These are phyloP conservation scores for Ecliptopera silaceata DNA, from an alignment of 2,888 invertebrate species.

Conservation along the genomic window DNA sequence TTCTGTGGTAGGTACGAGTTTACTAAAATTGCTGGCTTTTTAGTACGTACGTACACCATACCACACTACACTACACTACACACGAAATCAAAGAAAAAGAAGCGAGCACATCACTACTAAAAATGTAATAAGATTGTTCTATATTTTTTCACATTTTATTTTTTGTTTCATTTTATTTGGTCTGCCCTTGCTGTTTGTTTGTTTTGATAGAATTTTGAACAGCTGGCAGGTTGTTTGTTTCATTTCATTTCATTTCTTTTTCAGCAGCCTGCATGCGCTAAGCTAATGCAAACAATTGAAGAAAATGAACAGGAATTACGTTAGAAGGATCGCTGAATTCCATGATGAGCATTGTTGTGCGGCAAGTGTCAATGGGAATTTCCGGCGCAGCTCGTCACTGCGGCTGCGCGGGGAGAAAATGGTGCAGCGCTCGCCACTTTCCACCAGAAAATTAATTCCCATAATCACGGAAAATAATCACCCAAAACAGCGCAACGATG, in stretches of 20 bases:
- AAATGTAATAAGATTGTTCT: no score
- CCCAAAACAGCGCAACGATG: constrained; percentile 75
- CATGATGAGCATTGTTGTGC: constrained; percentile 79
- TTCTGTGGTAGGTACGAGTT: no score
- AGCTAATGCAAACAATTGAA: constrained; percentile 71
- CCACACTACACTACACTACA: no score
- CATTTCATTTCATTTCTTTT: constrained; percentile 46
- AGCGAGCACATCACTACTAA: no score
- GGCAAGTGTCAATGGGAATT: constrained; percentile 78
- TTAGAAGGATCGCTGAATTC: constrained; percentile 69
- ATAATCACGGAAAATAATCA: constrained; percentile 85
- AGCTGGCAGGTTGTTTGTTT: constrained; percentile 45
- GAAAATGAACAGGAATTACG: constrained; percentile 76
- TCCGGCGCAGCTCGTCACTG: constrained; percentile 86
- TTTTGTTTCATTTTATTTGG: no score
- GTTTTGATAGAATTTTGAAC: constrained; percentile 39
- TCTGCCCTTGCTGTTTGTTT: neutral
- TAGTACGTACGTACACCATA: no score
- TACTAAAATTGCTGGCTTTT: no score
- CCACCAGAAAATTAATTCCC: constrained; percentile 80
- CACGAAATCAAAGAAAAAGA: no score
- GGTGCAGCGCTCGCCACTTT: constrained; percentile 80
- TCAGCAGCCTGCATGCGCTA: constrained; percentile 65
- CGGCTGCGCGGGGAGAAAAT: constrained; percentile 86
- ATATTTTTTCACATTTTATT: no score